A percentile compares a stretch with the other conserved stretches of the same genome.
These are phyloP conservation scores for Chloebia gouldiae DNA, from an alignment of 2,113 vertebrate species.

Conservation along the genomic window DNA sequence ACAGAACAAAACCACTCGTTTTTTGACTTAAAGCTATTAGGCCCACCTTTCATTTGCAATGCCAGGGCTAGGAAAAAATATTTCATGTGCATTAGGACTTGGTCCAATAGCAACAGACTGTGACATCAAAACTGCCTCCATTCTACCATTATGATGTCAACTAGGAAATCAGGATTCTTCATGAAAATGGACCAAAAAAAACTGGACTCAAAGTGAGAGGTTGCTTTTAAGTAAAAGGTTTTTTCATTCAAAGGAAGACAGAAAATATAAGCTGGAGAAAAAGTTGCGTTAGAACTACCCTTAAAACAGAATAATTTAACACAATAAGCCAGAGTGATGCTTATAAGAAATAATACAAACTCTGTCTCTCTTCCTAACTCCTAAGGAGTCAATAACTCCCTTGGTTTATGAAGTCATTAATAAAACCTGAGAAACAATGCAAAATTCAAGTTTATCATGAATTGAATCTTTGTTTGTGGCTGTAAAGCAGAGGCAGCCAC, in stretches of 20 bases:
- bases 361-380: constrained; percentile 18
- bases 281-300: background rate
- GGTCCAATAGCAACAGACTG: background rate
- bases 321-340: background rate
- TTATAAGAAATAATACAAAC: background rate
- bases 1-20: background rate
- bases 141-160: background rate
- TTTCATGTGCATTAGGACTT: background rate
- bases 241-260: background rate
- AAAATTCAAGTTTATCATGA: constrained; percentile 42
- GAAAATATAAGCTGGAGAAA: background rate
- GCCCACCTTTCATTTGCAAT: background rate
- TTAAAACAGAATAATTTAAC: background rate
- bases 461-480: constrained; percentile 59
- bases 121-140: background rate
- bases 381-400: constrained; percentile 50
- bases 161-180: background rate
- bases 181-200: background rate
- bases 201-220: background rate
- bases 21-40: background rate
- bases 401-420: constrained; percentile 29
- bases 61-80: background rate
- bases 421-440: constrained; percentile 63
- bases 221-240: background rate
- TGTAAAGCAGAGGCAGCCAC: background rate